These are phyloP conservation scores for Dryobota labecula DNA, from an alignment of 2,888 invertebrate genomes.

Conservation along the genomic window DNA sequence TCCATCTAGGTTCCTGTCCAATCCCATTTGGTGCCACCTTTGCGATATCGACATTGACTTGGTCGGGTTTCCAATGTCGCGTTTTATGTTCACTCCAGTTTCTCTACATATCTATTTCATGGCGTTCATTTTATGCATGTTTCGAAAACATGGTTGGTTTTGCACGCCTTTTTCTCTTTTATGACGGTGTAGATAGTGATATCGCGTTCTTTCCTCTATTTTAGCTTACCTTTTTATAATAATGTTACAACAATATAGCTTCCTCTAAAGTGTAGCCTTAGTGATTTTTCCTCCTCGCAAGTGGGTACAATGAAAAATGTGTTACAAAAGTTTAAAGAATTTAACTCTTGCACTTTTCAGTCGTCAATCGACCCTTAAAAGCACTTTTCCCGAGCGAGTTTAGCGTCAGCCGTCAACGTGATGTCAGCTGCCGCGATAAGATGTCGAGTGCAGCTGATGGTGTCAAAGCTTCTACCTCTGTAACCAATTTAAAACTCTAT, in stretches of 20 bases:
- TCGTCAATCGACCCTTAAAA: background rate
- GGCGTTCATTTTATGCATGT: conserved; percentile 29
- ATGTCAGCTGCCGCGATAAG: conserved; percentile 10
- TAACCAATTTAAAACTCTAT: background rate
- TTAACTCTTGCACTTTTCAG: background rate
- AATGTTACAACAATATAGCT: background rate
- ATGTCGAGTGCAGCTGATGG: conserved; percentile 7
- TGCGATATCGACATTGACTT: conserved; percentile 39
- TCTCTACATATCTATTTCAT: conserved; percentile 41
- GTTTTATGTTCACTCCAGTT: conserved; percentile 46
- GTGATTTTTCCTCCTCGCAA: too few species aligned
- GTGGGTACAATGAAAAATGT: background rate
- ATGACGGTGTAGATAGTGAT: background rate
- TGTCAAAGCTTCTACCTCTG: conserved; percentile 22
- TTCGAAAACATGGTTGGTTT: conserved; percentile 17
- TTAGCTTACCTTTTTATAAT: background rate
- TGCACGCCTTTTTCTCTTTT: conserved; percentile 10
- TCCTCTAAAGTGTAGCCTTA: background rate
- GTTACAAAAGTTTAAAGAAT: conserved; percentile 2
- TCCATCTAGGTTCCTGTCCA: conserved; percentile 47
- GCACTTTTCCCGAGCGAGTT: conserved; percentile 1
- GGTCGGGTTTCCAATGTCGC: conserved; percentile 50
- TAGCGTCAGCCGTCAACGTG: conserved; percentile 4
- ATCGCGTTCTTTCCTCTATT: background rate
- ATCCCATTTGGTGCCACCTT: conserved; percentile 58